Evolutionary conservation across 2,888 invertebrate species (phyloP).

Genomic region (Amiota mariae): DNA sequence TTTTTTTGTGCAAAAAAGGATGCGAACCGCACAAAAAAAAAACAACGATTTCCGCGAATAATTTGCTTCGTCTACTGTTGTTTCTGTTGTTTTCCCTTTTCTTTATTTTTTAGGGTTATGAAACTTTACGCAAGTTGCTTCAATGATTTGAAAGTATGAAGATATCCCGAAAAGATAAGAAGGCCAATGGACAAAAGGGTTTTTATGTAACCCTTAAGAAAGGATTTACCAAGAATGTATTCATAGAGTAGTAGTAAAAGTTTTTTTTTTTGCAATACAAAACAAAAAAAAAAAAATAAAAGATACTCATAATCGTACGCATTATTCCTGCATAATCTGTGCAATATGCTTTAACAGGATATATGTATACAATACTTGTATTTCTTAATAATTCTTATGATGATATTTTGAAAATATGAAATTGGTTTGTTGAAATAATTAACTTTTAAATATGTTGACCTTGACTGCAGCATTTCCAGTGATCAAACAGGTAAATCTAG

Average conservation of each 20-base stretch:
- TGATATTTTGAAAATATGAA: too few species aligned
- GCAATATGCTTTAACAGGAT: constrained; percentile 42
- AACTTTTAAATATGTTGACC: constrained; percentile 43
- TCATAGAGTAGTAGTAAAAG: too few species aligned
- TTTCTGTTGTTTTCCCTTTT: background rate
- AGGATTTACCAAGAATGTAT: constrained; percentile 58
- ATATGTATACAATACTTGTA: too few species aligned
- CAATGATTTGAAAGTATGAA: background rate
- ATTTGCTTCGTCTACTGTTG: background rate
- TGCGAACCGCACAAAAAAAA: constrained; percentile 11
- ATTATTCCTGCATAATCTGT: constrained; percentile 60
- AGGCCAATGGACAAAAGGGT: constrained; percentile 44
- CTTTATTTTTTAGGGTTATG: constrained; percentile 58
- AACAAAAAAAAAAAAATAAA: constrained; percentile 7
- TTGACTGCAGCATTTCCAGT: background rate
- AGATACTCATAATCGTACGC: constrained; percentile 52
- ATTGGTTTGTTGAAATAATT: constrained; percentile 14
- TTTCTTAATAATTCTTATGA: too few species aligned
- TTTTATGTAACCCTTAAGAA: constrained; percentile 43
- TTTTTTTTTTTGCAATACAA: background rate
- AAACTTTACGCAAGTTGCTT: constrained; percentile 64
- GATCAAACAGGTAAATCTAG: too few species aligned
- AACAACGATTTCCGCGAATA: constrained; percentile 49
- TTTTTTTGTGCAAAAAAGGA: constrained; percentile 39
- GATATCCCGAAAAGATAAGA: background rate